phyloP scores from a whole-genome alignment of 2,888 invertebrate genomes.

The Troilus luridus region DNA sequence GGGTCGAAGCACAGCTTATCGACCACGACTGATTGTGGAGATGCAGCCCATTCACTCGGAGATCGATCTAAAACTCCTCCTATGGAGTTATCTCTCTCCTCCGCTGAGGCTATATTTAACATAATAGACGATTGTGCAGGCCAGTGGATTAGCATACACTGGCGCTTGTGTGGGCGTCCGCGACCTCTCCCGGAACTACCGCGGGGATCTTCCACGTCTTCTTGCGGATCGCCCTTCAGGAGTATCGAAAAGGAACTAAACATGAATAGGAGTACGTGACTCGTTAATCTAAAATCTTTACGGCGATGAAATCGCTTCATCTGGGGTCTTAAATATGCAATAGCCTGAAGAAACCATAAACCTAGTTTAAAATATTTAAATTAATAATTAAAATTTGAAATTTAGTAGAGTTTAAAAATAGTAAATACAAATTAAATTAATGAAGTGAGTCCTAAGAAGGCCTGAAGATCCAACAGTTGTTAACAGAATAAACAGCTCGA shows the following conservation, averaged over 20 bases:
- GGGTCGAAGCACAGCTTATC: neutral
- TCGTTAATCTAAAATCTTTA: neutral
- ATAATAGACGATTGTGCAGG: slow-evolving; percentile 36
- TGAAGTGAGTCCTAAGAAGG: no score
- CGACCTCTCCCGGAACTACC: neutral
- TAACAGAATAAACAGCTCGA: no score
- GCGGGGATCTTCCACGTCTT: neutral
- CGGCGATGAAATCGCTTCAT: neutral
- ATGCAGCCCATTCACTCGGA: slow-evolving; percentile 33
- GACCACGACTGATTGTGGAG: neutral
- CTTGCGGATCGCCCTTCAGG: neutral
- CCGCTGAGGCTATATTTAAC: slow-evolving; percentile 37
- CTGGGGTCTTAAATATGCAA: neutral
- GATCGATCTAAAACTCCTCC: slow-evolving; percentile 32
- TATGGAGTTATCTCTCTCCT: neutral
- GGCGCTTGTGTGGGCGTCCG: slow-evolving; percentile 27
- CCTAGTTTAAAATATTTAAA: no score
- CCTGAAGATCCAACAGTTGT: no score
- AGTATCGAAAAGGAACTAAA: neutral
- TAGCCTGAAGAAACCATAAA: no score
- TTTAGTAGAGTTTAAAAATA: no score
- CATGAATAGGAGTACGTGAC: neutral
- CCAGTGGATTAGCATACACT: neutral
- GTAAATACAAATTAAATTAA: no score
- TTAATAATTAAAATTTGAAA: no score